Evolutionary conservation across 2,113 vertebrate species (phyloP).

Genomic region (Plecotus auritus): DNA sequence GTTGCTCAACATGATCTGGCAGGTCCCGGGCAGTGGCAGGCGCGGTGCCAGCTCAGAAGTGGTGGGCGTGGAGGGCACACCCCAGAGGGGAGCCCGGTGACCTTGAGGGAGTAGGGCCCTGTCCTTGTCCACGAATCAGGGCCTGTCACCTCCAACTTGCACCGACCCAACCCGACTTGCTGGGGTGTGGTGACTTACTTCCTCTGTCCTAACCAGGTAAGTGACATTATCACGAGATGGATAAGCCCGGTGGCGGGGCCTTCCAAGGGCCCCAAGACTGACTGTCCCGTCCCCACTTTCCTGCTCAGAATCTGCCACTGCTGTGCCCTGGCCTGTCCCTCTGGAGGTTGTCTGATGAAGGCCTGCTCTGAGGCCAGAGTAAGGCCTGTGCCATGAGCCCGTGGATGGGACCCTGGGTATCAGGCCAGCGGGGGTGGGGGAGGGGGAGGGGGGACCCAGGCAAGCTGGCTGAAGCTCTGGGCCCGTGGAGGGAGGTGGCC

Average conservation of each 20-base stretch:
- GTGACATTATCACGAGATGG: neutral
- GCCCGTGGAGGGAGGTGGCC: neutral
- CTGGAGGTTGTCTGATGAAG: neutral
- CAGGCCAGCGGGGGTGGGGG: neutral
- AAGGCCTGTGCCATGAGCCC: neutral
- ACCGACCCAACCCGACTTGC: neutral
- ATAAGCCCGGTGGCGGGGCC: neutral
- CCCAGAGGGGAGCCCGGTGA: slow-evolving; percentile 15
- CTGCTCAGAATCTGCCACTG: neutral
- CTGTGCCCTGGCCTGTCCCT: neutral
- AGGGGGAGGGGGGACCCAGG: neutral
- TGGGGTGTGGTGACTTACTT: neutral
- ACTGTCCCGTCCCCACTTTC: neutral
- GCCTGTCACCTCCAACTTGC: neutral
- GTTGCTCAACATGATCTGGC: slow-evolving; percentile 71
- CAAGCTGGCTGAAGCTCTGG: neutral
- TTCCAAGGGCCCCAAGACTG: neutral
- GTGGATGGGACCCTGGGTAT: neutral
- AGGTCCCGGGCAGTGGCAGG: slow-evolving; percentile 59
- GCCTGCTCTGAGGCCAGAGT: neutral
- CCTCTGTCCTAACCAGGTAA: neutral
- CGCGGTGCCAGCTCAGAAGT: slow-evolving; percentile 46
- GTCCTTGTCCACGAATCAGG: neutral
- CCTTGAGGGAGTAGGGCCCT: slow-evolving; percentile 43
- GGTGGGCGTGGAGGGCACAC: slow-evolving; percentile 4